Conservation (phyloP, 2,888 invertebrate genomes). For the Tanytarsus gracilentus region DNA sequence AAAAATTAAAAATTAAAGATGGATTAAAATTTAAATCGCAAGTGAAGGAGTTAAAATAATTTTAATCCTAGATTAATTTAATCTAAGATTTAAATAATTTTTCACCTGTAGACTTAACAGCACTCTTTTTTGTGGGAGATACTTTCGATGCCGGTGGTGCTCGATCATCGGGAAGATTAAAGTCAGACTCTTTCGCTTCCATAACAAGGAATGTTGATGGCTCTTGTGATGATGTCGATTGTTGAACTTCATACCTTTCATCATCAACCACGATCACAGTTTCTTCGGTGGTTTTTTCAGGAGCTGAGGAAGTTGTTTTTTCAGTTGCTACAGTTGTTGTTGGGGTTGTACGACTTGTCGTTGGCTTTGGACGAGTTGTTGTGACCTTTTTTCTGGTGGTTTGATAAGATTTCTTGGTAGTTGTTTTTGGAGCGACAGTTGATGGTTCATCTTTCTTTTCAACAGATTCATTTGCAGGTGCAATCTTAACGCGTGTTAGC, state of each 20-base stretch:
- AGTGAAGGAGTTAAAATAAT: too few relatives aligned
- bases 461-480: constrained; percentile 31
- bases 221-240: constrained; percentile 22
- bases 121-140: too few relatives aligned
- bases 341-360: constrained; percentile 40
- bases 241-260: constrained; percentile 37
- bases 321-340: too few relatives aligned
- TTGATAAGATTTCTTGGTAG: too few relatives aligned
- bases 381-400: constrained; percentile 53
- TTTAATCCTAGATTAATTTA: too few relatives aligned
- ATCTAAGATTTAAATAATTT: too few relatives aligned
- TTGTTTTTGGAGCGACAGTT: neutral
- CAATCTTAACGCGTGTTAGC: constrained; percentile 14
- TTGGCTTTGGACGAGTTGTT: constrained; percentile 51
- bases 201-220: constrained; percentile 32
- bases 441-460: constrained; percentile 26
- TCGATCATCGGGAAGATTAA: constrained; percentile 33
- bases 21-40: too few relatives aligned
- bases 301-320: constrained; percentile 32
- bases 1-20: too few relatives aligned
- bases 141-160: too few relatives aligned
- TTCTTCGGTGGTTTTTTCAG: constrained; percentile 32
- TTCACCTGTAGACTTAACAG: too few relatives aligned
- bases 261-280: constrained; percentile 47
- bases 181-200: constrained; percentile 34